Percentiles rank a stretch among this genome's conserved stretches.
Conservation (phyloP, 1,140 invertebrate genomes). For the Himalopsyche phryganea region DNA sequence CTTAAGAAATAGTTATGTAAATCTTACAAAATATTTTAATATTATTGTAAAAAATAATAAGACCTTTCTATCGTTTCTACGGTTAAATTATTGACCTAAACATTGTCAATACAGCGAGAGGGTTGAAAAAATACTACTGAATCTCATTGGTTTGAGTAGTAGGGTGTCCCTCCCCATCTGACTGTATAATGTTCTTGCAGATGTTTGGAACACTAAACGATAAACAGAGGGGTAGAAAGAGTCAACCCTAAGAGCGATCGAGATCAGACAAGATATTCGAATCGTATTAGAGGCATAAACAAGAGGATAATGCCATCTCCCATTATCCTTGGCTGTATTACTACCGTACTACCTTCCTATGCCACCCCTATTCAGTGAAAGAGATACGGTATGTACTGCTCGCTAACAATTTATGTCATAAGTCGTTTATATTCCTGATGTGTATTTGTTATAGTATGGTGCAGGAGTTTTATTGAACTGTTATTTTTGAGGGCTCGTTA, state of each 20-base stretch:
- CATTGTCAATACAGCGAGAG: neutral
- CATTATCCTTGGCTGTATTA: conserved; percentile 23
- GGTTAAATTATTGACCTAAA: neutral
- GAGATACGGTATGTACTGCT: neutral
- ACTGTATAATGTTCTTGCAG: conserved; percentile 19
- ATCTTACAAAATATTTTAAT: too few relatives aligned
- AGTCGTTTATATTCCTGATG: neutral
- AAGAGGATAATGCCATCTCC: conserved; percentile 23
- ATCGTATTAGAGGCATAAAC: conserved; percentile 29
- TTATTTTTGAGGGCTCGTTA: too few relatives aligned
- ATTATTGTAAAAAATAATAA: too few relatives aligned
- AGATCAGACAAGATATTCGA: conserved; percentile 27
- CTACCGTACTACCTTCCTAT: neutral
- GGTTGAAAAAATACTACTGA: neutral
- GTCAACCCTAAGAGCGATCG: conserved; percentile 2
- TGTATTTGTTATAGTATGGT: neutral
- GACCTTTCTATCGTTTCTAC: too few relatives aligned
- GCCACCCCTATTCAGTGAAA: too few relatives aligned
- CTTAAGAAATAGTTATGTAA: too few relatives aligned
- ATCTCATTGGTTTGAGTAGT: too few relatives aligned
- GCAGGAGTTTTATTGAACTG: too few relatives aligned
- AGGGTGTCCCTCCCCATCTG: neutral
- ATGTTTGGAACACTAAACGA: conserved; percentile 21
- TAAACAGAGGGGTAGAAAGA: conserved; percentile 16
- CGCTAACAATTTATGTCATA: conserved; percentile 4